Evolutionary conservation across 2,113 vertebrate genomes (phyloP).

Genomic region (Artemisiospiza belli): DNA sequence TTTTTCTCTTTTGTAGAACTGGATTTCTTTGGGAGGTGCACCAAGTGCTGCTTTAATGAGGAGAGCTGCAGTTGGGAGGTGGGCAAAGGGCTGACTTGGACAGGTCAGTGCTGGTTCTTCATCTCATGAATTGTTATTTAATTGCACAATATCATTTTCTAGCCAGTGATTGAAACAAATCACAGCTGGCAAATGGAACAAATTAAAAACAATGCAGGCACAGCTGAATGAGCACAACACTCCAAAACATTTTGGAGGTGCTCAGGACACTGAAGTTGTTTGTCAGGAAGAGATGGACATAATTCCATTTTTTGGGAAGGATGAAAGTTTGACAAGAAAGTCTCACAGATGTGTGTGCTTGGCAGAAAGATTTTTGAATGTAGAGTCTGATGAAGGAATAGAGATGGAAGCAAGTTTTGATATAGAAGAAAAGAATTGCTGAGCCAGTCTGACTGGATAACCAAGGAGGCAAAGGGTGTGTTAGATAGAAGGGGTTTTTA

Average conservation of each 20-base stretch:
- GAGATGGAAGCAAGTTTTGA: too few species aligned
- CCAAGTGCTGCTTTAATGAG: not conserved
- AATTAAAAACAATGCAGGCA: not conserved
- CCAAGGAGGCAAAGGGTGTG: too few species aligned
- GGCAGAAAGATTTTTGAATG: too few species aligned
- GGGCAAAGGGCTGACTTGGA: not conserved
- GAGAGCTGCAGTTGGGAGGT: not conserved
- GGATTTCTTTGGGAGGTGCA: not conserved
- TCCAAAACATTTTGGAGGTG: not conserved
- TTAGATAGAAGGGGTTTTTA: too few species aligned
- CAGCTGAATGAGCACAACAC: not conserved
- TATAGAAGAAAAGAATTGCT: too few species aligned
- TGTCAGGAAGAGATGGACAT: not conserved
- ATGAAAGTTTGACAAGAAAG: too few species aligned
- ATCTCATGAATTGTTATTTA: not conserved
- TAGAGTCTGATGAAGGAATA: too few species aligned
- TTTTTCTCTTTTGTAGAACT: not conserved
- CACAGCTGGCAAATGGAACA: not conserved
- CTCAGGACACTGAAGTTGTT: not conserved
- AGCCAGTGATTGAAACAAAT: not conserved
- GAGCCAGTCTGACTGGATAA: too few species aligned
- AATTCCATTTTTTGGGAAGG: too few species aligned
- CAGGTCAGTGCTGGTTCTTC: not conserved
- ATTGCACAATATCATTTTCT: not conserved
- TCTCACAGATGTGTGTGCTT: too few species aligned